Evolutionary conservation across 2,797 vertebrate genomes (phyloP).

Genomic region (Ctenopoma multispine): DNA sequence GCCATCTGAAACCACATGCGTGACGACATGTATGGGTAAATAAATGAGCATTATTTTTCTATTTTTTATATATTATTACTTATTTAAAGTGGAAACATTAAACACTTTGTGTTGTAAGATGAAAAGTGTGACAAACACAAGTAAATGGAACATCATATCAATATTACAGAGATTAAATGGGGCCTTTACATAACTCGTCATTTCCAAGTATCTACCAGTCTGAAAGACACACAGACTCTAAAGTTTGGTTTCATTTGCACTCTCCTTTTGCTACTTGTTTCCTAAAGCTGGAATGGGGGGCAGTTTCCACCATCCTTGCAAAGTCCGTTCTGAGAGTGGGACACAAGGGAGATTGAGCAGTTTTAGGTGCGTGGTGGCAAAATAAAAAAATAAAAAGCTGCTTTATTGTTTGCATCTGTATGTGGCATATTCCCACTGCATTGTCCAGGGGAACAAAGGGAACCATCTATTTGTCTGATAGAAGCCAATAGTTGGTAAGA

Average conservation of each 20-base stretch:
- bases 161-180: conserved; percentile 1
- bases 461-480: conserved; percentile 93
- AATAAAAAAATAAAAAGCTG: conserved; percentile 79
- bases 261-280: conserved; percentile 6
- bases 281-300: conserved; percentile 12
- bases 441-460: conserved; percentile 91
- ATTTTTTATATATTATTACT: no score
- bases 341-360: conserved; percentile 33
- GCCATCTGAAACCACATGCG: background rate
- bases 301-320: background rate
- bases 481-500: conserved; percentile 93
- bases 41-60: background rate
- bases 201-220: conserved; percentile 15
- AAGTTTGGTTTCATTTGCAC: conserved; percentile 1
- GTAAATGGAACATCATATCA: conserved; percentile 9
- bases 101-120: background rate
- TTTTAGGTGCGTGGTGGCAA: conserved; percentile 62
- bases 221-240: conserved; percentile 13
- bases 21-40: no score
- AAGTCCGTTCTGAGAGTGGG: conserved; percentile 29
- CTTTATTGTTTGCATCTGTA: conserved; percentile 77
- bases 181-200: conserved; percentile 3
- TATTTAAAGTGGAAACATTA: no score
- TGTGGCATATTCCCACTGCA: conserved; percentile 86
- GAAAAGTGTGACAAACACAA: background rate